Evolutionary conservation across 2,797 vertebrate genomes (phyloP), one percentile per base, ranked within the genome.

Genomic region (Toxotes lorentzi): DNA sequence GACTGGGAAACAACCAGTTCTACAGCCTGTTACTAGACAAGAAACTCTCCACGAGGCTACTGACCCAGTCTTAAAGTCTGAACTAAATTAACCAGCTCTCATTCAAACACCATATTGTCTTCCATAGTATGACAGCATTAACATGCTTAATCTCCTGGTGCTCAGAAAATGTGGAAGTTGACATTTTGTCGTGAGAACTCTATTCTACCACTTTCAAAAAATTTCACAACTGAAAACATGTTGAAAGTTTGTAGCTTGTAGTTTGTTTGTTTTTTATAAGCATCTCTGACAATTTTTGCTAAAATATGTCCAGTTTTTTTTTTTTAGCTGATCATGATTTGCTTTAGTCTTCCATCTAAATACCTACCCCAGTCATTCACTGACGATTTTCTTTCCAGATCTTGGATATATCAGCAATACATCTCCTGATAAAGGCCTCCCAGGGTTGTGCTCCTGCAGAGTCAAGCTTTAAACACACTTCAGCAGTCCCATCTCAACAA

Each of bases 1-100:
- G 73, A 87, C 76, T 78, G 50, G 73, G 83, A 90, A 89, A 90
- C 84, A 90, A 94, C 91, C 84, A 90, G 92, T 94, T 94, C 45
- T 79, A 82, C 87, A 14, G 87, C 89, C 73, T 87, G 54, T 73
- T 61, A 61, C 67, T 23, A 58, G 40, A 89, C 45, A 78, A 82
- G 51, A 91, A 90, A 89, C 81, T 53, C 74, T 34, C 30, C 48
- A 21, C 27, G 32, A 73, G 60, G 63, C 48, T 30, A 79, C 70
- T 24, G 58, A 67, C 40, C 14, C 21, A 38, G 43, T 77, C 30
- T 43, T 73, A 30, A 53, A 51, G 23, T 27, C 19, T 53, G 48
- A 14, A 27, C 57, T 62, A 4, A 38, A 73, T 51, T 21, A 51
- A 79, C 48, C 6, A 35, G 32, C 3, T n/a, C 23, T 57, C 40